phyloP scores from a whole-genome alignment of 37 sponge, comb jelly and placozoan species.

The Lycopodina hypogea region DNA sequence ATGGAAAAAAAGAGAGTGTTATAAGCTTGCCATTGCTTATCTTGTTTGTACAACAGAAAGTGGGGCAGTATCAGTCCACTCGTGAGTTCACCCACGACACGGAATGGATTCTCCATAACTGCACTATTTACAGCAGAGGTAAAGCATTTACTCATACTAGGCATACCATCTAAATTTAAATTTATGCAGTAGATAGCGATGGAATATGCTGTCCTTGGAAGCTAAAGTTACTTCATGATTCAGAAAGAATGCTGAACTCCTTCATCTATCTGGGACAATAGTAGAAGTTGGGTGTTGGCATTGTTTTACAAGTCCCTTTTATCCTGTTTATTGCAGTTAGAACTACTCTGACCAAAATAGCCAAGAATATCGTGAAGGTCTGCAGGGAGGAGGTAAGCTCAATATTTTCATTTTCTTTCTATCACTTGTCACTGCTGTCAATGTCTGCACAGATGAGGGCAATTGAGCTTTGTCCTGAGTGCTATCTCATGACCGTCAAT shows the following conservation, averaged over 20 bases:
- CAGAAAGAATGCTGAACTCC: too few species aligned
- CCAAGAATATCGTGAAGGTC: slow-evolving; percentile 77
- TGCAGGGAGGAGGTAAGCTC: slow-evolving; percentile 81
- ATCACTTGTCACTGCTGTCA: not conserved
- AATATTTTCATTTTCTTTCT: too few species aligned
- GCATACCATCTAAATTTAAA: not conserved
- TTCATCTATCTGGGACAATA: too few species aligned
- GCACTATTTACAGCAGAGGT: slow-evolving; percentile 98
- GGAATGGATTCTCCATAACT: slow-evolving; percentile 98
- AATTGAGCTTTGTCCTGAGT: slow-evolving; percentile 84
- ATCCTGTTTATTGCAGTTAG: slow-evolving; percentile 30
- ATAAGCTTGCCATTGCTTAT: too few species aligned
- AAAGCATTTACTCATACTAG: not conserved
- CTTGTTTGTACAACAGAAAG: slow-evolving; percentile 51
- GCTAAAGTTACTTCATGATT: too few species aligned
- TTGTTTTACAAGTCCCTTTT: not conserved
- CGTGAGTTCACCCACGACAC: slow-evolving; percentile 84
- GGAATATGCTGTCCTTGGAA: too few species aligned
- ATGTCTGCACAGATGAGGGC: slow-evolving; percentile 68
- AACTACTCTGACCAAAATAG: slow-evolving; percentile 81
- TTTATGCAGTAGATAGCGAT: too few species aligned
- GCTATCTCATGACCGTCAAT: slow-evolving; percentile 74
- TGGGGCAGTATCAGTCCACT: slow-evolving; percentile 63
- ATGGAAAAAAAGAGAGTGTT: too few species aligned
- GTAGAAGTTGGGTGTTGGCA: not conserved